These are phyloP conservation scores for Folsomia candida DNA, from an alignment of 2,888 invertebrate species.

Conservation along the genomic window DNA sequence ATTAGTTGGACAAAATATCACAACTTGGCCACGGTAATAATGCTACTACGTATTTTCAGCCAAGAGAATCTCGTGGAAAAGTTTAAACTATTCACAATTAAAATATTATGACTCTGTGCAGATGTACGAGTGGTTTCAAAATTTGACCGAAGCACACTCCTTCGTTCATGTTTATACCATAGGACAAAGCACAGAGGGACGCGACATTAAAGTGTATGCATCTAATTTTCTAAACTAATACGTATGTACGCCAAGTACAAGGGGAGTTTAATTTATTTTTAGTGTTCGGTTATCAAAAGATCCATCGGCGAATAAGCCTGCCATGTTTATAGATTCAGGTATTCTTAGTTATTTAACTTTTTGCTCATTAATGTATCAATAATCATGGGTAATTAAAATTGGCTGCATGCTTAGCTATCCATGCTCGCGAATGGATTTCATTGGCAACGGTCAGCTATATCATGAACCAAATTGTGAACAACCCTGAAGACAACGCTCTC, in stretches of 20 bases:
- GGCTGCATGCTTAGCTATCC: slow-evolving; percentile 66
- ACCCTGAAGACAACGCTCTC: slow-evolving; percentile 38
- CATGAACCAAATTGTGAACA: slow-evolving; percentile 53
- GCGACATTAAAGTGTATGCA: slow-evolving; percentile 19
- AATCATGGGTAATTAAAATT: no score
- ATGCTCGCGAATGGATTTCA: slow-evolving; percentile 71
- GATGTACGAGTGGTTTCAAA: slow-evolving; percentile 16
- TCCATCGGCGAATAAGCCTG: slow-evolving; percentile 22
- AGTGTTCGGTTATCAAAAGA: slow-evolving; percentile 27
- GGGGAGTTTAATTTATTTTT: no score
- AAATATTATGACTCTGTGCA: neutral
- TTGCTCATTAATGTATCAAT: no score
- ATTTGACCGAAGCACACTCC: slow-evolving; percentile 1
- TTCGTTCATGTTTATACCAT: slow-evolving; percentile 12
- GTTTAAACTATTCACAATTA: no score
- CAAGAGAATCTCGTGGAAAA: no score
- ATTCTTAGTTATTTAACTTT: no score
- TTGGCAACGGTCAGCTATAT: slow-evolving; percentile 32
- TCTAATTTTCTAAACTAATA: no score
- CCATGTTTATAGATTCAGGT: slow-evolving; percentile 32
- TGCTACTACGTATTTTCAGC: no score
- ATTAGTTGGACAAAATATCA: neutral
- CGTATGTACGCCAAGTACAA: no score
- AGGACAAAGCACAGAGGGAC: slow-evolving; percentile 23
- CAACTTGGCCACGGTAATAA: neutral